Evolutionary conservation across 1,140 invertebrate species (phyloP).

Genomic region (Hycleus phaleratus): DNA sequence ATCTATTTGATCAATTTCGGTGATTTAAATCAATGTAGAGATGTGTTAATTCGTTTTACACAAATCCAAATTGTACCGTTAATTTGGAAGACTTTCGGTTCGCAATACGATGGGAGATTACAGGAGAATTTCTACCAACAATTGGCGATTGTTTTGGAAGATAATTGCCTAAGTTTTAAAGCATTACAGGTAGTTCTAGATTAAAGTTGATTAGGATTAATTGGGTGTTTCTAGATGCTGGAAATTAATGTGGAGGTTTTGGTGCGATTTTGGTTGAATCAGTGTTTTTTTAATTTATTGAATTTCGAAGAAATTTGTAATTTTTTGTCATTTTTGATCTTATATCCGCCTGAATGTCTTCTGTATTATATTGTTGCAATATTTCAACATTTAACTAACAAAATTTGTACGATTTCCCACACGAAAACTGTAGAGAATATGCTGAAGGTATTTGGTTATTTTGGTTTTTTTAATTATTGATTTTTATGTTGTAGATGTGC

Average conservation of each 20-base stretch:
- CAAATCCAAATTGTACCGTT: conserved; percentile 6
- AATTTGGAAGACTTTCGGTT: conserved; percentile 14
- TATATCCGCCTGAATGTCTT: conserved; percentile 14
- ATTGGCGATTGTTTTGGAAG: conserved; percentile 12
- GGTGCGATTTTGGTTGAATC: conserved; percentile 13
- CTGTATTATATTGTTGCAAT: conserved; percentile 12
- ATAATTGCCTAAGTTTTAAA: conserved; percentile 3
- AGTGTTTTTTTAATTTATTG: conserved; percentile 18
- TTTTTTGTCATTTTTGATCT: conserved; percentile 13
- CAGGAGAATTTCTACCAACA: conserved; percentile 12
- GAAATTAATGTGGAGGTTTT: conserved; percentile 1
- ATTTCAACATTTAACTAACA: conserved; percentile 13
- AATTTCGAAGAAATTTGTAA: conserved; percentile 20
- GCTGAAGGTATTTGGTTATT: conserved; percentile 3
- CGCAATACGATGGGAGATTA: conserved; percentile 1
- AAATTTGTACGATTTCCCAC: conserved; percentile 11
- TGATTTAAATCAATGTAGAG: conserved; percentile 13
- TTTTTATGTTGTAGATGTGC: conserved; percentile 5
- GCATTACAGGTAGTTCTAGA: conserved; percentile 8
- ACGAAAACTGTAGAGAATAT: neutral
- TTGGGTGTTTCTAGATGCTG: conserved; percentile 5
- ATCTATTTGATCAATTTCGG: conserved; percentile 17
- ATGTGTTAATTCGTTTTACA: conserved; percentile 6
- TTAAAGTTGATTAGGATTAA: neutral
- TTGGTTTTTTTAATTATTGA: neutral